These are phyloP conservation scores for Poecilus cupreus DNA, from an alignment of 2,888 invertebrate species.

Conservation along the genomic window DNA sequence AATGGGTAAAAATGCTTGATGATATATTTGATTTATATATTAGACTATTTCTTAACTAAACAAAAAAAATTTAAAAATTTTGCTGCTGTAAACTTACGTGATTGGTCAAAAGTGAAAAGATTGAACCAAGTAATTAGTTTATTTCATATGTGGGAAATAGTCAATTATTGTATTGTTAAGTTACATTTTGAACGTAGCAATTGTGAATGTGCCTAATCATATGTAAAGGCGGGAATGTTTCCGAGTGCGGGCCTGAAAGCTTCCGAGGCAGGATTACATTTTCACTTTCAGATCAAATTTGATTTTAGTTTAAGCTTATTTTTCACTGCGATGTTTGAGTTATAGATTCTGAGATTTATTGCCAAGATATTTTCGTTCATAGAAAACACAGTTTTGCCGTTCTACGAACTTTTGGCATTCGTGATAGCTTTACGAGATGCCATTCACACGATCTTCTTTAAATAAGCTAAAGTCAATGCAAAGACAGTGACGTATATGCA, in stretches of 20 bases:
- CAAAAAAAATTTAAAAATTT: no score
- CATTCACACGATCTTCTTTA: conserved; percentile 54
- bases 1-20: no score
- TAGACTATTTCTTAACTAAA: no score
- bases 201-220: no score
- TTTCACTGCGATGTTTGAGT: conserved; percentile 60
- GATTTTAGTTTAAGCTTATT: conserved; percentile 63
- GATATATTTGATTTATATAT: no score
- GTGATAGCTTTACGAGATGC: conserved; percentile 49
- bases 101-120: no score
- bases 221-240: neutral
- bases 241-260: conserved; percentile 13
- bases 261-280: conserved; percentile 62
- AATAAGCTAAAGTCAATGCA: conserved; percentile 42
- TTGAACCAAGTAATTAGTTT: no score
- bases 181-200: no score
- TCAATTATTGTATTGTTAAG: no score
- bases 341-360: conserved; percentile 58
- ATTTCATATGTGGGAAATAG: no score
- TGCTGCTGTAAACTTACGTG: no score
- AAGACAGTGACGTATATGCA: conserved; percentile 52
- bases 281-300: conserved; percentile 65
- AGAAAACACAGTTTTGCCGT: conserved; percentile 47
- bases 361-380: conserved; percentile 55
- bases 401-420: conserved; percentile 49